phyloP scores from a whole-genome alignment of 1,140 invertebrate species.

The Agrypnia vestita region DNA sequence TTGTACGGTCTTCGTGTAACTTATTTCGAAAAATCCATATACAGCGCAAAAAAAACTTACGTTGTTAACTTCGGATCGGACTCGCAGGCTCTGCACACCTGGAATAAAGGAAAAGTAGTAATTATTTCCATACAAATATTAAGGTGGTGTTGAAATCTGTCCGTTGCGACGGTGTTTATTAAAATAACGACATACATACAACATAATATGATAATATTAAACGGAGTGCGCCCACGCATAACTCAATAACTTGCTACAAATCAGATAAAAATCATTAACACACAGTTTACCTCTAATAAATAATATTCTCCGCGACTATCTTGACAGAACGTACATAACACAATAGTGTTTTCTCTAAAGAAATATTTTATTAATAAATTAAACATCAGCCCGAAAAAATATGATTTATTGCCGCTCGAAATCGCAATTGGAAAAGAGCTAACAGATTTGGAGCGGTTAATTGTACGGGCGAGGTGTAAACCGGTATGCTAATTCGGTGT shows the following conservation, averaged over 20 bases:
- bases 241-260: not conserved
- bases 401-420: conserved; percentile 35
- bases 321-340: conserved; percentile 36
- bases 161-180: too few relatives aligned
- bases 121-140: too few relatives aligned
- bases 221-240: too few relatives aligned
- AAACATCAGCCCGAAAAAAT: conserved; percentile 15
- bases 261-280: conserved; percentile 40
- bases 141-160: too few relatives aligned
- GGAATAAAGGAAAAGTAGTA: too few relatives aligned
- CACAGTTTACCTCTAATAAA: conserved; percentile 15
- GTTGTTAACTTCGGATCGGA: too few relatives aligned
- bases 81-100: too few relatives aligned
- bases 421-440: conserved; percentile 36
- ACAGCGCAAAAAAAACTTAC: too few relatives aligned
- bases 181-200: too few relatives aligned
- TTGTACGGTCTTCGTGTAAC: too few relatives aligned
- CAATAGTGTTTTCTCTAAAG: conserved; percentile 27
- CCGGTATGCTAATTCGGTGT: conserved; percentile 40
- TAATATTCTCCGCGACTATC: conserved; percentile 13
- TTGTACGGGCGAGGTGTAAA: conserved; percentile 31
- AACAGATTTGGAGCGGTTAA: conserved; percentile 35
- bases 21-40: too few relatives aligned
- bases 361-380: conserved; percentile 33
- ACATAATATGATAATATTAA: too few relatives aligned